Evolutionary conservation across 2,888 invertebrate species (phyloP), one percentile per base, ranked within the genome.

Genomic region (Napeogenes inachia): DNA sequence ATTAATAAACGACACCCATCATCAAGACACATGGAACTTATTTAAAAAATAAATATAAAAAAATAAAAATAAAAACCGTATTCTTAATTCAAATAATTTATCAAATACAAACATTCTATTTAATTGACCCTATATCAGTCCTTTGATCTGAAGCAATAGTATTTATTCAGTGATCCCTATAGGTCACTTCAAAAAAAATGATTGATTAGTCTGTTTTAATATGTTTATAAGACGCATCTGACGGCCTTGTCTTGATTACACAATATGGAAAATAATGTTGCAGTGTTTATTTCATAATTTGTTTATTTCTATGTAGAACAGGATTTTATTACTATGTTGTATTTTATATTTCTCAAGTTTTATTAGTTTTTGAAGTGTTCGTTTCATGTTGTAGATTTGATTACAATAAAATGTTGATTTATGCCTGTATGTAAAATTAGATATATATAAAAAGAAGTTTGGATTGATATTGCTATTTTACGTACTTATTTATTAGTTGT

Each of bases 151-250:
- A 50, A 50, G 8, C 50, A 50, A 50, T 30, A 30, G 12, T 50
- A 50, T 50, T 21, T 50, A 30, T 30, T 21, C 50, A 30, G 50
- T 50, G 50, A 50, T 50, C 50, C 30, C 50, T 30, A 12, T 3
- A 30, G 50, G 50, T 50, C 50, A 50, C 50, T 50, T 50, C 50
- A 50, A 50, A 8, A 30, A 50, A 30, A 21, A 12, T 50, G 50
- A 50, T 50, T 8, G 30, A 30, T 50, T 50, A 30, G 12, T 47
- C 50, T 8, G 30, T 50, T 50, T 30, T 50, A 30, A 30, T 50
- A 21, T 30, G 5, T 47, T 50, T 50, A 30, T 50, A 12, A 42
- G 10, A 42, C 30, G 46, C 21, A 5, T 6, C 47, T n/a, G 6
- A n/a, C 47, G n/a, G n/a, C 10, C 30, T 30, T 30, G 30, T 50